phyloP scores from a whole-genome alignment of 2,888 invertebrate species.

The Polyommatus iphigenia region DNA sequence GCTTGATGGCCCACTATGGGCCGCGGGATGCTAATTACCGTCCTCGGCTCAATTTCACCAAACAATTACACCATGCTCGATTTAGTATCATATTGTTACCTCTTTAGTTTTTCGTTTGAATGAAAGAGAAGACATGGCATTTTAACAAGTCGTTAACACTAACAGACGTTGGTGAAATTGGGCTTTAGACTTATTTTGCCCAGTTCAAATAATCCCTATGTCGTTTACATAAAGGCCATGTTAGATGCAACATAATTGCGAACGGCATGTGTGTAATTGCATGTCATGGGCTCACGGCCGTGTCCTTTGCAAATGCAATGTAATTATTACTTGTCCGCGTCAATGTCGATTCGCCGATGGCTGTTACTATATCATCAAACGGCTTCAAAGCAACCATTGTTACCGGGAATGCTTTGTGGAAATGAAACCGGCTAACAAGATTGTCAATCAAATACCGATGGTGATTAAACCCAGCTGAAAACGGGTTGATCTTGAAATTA shows the following conservation, averaged over 20 bases:
- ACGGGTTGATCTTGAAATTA: conserved; percentile 3
- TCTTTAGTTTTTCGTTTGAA: too few species aligned
- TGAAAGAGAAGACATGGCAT: too few species aligned
- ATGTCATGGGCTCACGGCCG: conserved; percentile 4
- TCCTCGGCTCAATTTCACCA: too few species aligned
- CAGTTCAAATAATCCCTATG: neutral
- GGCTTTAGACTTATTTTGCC: neutral
- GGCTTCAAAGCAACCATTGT: conserved; percentile 20
- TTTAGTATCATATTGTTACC: too few species aligned
- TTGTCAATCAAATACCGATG: conserved; percentile 14
- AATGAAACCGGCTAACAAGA: conserved; percentile 22
- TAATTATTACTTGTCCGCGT: conserved; percentile 21
- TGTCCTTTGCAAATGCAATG: conserved; percentile 19
- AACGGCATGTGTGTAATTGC: neutral
- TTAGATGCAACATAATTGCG: neutral
- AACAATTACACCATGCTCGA: too few species aligned
- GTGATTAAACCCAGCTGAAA: neutral
- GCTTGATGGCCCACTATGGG: neutral
- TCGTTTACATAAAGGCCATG: neutral
- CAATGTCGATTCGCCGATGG: conserved; percentile 7
- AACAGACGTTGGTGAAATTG: too few species aligned
- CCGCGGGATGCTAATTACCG: neutral
- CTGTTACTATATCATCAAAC: conserved; percentile 18
- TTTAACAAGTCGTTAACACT: too few species aligned
- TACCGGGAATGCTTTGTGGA: conserved; percentile 12